Percentiles rank a stretch among this genome's conserved stretches.
Conservation (phyloP, 2,797 vertebrate species). For the Vultur gryphus region DNA sequence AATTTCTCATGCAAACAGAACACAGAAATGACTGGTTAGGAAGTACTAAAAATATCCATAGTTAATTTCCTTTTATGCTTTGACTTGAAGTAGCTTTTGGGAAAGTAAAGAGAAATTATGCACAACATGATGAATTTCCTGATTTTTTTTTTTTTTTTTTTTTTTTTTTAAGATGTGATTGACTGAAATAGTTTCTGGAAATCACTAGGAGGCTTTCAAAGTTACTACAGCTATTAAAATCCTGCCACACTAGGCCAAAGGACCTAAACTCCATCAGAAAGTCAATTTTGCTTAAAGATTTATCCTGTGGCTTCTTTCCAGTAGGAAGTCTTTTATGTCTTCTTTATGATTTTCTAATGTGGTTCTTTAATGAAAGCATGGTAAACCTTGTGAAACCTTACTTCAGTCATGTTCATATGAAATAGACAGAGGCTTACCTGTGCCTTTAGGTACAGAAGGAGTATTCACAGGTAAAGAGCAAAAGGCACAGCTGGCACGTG, state of each 20-base stretch:
- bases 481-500: background rate
- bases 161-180: background rate
- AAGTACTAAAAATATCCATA: constrained; percentile 16
- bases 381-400: background rate
- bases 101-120: constrained; percentile 26
- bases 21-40: background rate
- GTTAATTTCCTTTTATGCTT: constrained; percentile 16
- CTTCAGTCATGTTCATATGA: background rate
- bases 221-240: constrained; percentile 25
- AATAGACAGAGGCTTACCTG: background rate
- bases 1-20: background rate
- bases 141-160: background rate
- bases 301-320: constrained; percentile 35
- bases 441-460: background rate
- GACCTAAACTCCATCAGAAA: constrained; percentile 45
- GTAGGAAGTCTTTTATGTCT: background rate
- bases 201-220: background rate
- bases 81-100: background rate
- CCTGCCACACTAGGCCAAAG: background rate
- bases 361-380: constrained; percentile 11
- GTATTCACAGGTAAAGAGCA: background rate
- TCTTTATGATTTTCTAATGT: constrained; percentile 42
- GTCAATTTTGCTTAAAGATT: constrained; percentile 36
- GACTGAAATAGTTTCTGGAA: constrained; percentile 27
- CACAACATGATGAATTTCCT: background rate